Evolutionary conservation across 2,797 vertebrate genomes (phyloP).

Genomic region (Champsocephalus gunnari): DNA sequence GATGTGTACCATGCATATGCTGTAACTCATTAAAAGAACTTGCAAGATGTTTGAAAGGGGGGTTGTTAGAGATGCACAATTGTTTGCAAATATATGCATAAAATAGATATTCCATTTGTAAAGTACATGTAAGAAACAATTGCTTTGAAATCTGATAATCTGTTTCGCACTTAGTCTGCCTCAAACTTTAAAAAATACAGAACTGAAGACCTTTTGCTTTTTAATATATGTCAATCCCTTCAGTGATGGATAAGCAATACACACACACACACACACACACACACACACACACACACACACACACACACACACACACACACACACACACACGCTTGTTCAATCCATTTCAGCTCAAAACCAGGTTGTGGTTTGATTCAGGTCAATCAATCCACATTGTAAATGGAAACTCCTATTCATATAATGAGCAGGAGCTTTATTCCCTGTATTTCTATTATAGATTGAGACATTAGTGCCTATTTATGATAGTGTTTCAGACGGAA

Average conservation of each 20-base stretch:
- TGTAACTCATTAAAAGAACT: slow-evolving; percentile 88
- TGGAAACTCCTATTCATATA: slow-evolving; percentile 30
- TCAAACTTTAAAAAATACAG: too few species aligned
- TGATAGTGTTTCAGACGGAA: slow-evolving; percentile 35
- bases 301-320: background rate
- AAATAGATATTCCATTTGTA: slow-evolving; percentile 21
- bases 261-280: background rate
- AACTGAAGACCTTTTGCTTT: too few species aligned
- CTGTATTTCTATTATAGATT: slow-evolving; percentile 28
- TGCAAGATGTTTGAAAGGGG: slow-evolving; percentile 63
- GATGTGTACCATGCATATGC: slow-evolving; percentile 88
- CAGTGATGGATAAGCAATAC: background rate
- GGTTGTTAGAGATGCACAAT: slow-evolving; percentile 5
- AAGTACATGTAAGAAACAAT: background rate
- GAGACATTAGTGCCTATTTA: slow-evolving; percentile 40
- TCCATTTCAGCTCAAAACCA: background rate
- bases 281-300: background rate
- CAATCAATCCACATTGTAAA: slow-evolving; percentile 43
- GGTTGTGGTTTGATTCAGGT: slow-evolving; percentile 33
- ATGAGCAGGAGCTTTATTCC: slow-evolving; percentile 11
- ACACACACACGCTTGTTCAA: background rate
- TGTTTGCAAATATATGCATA: slow-evolving; percentile 28
- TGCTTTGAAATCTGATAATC: slow-evolving; percentile 3
- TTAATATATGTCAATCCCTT: background rate
- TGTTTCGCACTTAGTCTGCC: too few species aligned